Evolutionary conservation across 2,888 invertebrate species (phyloP).

Genomic region (Balanococcus diminutus): DNA sequence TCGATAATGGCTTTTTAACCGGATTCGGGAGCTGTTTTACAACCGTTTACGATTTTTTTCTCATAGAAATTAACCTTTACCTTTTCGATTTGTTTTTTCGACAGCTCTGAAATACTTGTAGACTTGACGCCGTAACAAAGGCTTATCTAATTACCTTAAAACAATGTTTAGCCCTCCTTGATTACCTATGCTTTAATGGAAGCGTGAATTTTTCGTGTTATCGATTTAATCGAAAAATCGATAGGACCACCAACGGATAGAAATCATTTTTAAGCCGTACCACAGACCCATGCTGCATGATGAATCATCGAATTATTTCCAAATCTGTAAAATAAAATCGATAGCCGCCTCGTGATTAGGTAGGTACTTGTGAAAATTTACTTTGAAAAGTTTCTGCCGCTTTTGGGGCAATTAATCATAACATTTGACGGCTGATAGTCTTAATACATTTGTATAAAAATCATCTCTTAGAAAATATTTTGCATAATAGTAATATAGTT

Average conservation of each 20-base stretch:
- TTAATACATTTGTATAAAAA: neutral
- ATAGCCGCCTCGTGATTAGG: neutral
- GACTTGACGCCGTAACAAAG: slow-evolving; percentile 33
- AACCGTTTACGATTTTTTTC: neutral
- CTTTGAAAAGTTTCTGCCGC: neutral
- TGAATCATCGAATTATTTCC: slow-evolving; percentile 8
- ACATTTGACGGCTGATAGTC: neutral
- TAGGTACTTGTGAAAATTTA: neutral
- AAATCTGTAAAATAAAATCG: neutral
- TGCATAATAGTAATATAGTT: too few relatives aligned
- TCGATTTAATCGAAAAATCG: slow-evolving; percentile 5
- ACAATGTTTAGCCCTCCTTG: neutral
- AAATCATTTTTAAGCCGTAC: neutral
- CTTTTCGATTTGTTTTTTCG: slow-evolving; percentile 20
- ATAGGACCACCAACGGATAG: slow-evolving; percentile 4
- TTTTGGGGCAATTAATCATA: slow-evolving; percentile 22
- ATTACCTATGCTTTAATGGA: slow-evolving; percentile 31
- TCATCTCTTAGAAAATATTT: neutral
- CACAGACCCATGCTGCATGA: neutral
- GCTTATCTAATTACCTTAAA: slow-evolving; percentile 17
- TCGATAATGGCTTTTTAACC: slow-evolving; percentile 40
- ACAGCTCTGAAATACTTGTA: slow-evolving; percentile 21
- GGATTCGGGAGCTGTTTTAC: slow-evolving; percentile 42
- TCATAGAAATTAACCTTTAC: slow-evolving; percentile 31
- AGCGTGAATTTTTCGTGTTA: slow-evolving; percentile 37